These are phyloP conservation scores for Odontamblyopus rebecca DNA, from an alignment of 2,797 vertebrate species.

Conservation along the genomic window DNA sequence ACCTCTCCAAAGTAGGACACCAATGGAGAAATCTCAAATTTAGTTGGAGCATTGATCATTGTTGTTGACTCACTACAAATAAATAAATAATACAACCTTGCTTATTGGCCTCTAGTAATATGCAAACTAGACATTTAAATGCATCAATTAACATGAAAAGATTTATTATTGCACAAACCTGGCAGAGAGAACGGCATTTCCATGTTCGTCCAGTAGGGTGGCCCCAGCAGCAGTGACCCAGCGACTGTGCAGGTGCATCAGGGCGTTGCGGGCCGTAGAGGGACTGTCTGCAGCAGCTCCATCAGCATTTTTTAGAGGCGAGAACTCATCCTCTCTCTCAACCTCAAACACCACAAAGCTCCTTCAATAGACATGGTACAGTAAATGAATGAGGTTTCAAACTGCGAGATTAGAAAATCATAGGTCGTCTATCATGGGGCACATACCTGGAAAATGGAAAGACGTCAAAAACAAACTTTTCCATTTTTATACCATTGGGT, in stretches of 20 bases:
- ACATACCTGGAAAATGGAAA: conserved; percentile 90
- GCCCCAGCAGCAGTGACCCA: conserved; percentile 85
- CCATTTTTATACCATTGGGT: conserved; percentile 96
- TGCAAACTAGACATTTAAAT: background rate
- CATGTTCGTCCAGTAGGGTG: conserved; percentile 73
- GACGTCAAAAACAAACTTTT: conserved; percentile 98
- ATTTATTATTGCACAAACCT: conserved; percentile 63
- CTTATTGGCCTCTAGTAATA: background rate
- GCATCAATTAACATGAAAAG: background rate
- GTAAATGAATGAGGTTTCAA: background rate
- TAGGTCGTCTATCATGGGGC: background rate
- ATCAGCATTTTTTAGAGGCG: conserved; percentile 90
- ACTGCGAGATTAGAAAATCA: background rate
- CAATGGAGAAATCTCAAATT: conserved; percentile 91
- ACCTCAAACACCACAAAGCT: conserved; percentile 93
- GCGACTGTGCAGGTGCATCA: conserved; percentile 86
- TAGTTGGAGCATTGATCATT: conserved; percentile 62
- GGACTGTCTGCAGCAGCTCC: conserved; percentile 81
- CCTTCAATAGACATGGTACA: conserved; percentile 61
- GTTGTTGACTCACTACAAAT: conserved; percentile 54
- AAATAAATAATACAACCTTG: background rate
- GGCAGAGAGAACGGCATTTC: conserved; percentile 49
- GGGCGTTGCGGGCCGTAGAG: conserved; percentile 76
- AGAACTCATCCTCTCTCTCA: conserved; percentile 90
- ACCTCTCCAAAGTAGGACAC: conserved; percentile 97